Percentiles rank a stretch among this genome's conserved stretches.
These are phyloP conservation scores for Echinometra lucunter DNA, from an alignment of 53 echinoderm and acorn worm genomes.

Conservation along the genomic window DNA sequence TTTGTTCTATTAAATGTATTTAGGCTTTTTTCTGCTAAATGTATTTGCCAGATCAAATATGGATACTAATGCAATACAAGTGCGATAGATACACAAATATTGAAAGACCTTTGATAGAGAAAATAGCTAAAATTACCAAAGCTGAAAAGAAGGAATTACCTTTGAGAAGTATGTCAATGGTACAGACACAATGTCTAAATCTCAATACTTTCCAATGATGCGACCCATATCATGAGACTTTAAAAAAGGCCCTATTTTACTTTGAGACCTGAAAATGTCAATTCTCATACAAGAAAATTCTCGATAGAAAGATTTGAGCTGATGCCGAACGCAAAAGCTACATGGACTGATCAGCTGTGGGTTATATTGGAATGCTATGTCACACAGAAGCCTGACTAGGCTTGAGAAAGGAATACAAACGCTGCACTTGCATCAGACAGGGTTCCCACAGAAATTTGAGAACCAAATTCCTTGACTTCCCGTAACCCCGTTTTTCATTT, in stretches of 20 bases:
- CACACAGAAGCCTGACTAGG: too few species aligned
- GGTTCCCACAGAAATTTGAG: too few species aligned
- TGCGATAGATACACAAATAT: too few species aligned
- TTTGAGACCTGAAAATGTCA: not conserved
- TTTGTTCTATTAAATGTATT: too few species aligned
- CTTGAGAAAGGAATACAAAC: too few species aligned
- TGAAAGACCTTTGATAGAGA: not conserved
- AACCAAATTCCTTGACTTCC: too few species aligned
- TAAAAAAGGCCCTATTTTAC: not conserved
- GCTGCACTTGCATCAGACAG: too few species aligned
- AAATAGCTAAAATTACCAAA: not conserved
- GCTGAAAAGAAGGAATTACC: not conserved
- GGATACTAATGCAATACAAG: not conserved
- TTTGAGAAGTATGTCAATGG: not conserved
- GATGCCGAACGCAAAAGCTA: not conserved
- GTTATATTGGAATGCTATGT: not conserved
- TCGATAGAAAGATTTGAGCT: not conserved
- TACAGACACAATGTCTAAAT: not conserved
- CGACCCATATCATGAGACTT: not conserved
- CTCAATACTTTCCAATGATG: not conserved
- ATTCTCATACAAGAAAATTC: not conserved
- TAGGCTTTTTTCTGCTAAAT: too few species aligned
- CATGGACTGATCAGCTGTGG: not conserved
- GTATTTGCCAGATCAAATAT: not conserved
- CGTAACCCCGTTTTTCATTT: too few species aligned